Conservation (phyloP, 2,888 invertebrate species). For the Malthinus seriepunctatus region DNA sequence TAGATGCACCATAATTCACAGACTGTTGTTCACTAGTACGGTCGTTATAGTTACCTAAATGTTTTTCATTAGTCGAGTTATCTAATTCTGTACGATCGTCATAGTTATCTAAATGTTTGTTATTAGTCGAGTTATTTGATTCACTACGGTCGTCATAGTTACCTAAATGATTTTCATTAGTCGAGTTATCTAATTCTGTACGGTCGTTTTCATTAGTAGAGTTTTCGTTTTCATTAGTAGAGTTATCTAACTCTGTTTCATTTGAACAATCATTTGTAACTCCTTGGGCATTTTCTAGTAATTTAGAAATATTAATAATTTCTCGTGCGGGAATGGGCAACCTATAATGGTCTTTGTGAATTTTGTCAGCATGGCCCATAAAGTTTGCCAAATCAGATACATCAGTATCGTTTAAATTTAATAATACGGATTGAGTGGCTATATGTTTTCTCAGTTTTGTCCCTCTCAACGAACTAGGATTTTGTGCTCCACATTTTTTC, state of each 20-base stretch:
- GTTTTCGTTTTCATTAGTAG: too few species aligned
- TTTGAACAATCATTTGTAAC: conserved; percentile 27
- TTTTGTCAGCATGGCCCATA: conserved; percentile 38
- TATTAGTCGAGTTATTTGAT: too few species aligned
- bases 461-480: conserved; percentile 32
- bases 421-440: conserved; percentile 35
- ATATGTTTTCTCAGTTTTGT: conserved; percentile 38
- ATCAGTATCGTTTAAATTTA: conserved; percentile 34
- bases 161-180: too few species aligned
- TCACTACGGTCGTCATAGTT: too few species aligned
- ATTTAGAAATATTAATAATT: conserved; percentile 32
- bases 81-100: too few species aligned
- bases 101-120: conserved; percentile 35
- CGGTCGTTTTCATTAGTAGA: too few species aligned
- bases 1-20: too few species aligned
- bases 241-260: background rate
- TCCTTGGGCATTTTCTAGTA: conserved; percentile 33
- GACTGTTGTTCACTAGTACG: too few species aligned
- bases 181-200: too few species aligned
- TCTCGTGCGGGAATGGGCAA: conserved; percentile 33
- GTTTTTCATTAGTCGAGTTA: too few species aligned
- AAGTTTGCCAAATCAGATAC: conserved; percentile 36
- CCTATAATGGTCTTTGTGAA: conserved; percentile 36
- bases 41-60: too few species aligned
- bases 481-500: conserved; percentile 33